Base-by-base conservation (phyloP, 2,888 invertebrate species). In the Eugnorisma glareosa region DNA sequence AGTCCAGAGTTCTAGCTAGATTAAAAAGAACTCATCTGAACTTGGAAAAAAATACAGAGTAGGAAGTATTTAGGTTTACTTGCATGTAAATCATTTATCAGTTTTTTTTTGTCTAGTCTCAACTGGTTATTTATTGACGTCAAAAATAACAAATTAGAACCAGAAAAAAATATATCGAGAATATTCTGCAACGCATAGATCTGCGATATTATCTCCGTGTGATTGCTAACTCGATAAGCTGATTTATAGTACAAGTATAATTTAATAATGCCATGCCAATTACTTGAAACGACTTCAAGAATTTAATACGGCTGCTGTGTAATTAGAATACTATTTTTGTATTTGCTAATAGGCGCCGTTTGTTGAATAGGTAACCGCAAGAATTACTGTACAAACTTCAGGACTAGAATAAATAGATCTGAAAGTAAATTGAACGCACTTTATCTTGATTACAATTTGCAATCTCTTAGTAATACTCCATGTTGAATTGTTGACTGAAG, bases 161-260 rank as follows among this genome's bases (percentile, higher is more conserved):
- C 28, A 68, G 35, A 63, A 79, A 84, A 83, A 31, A 67, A 67
- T 73, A 57, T 37, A 66, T 48, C 63, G 67, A 76, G 48, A 66
- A 69, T 73, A 68, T 75, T 77, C 68, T 54, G 66, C 48, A 71
- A 77, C 59, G 31, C 63, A 83, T 64, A 68, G 28, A 77, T 77
- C 37, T 67, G 24, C 40, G 71, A 76, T 74, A 54, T 51, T 72
- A 75, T 72, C 70, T 51, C 37, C 18, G 21, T 48, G 11, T 59
- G 31, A 80, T 77, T 51, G 37, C 80, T 76, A 76, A 59, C 54
- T 64, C 45, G 63, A 77, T 84, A 70, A 74, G 73, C 70, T 76
- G 61, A 87, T 85, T 81, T 85, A 87, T 84, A 72, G 66, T 40
- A 51, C 54, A 40, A 61, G 54, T 63, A 73, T 77, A 80, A 59